phyloP scores from a whole-genome alignment of 2,113 vertebrate species.

The Phalacrocorax carbo region DNA sequence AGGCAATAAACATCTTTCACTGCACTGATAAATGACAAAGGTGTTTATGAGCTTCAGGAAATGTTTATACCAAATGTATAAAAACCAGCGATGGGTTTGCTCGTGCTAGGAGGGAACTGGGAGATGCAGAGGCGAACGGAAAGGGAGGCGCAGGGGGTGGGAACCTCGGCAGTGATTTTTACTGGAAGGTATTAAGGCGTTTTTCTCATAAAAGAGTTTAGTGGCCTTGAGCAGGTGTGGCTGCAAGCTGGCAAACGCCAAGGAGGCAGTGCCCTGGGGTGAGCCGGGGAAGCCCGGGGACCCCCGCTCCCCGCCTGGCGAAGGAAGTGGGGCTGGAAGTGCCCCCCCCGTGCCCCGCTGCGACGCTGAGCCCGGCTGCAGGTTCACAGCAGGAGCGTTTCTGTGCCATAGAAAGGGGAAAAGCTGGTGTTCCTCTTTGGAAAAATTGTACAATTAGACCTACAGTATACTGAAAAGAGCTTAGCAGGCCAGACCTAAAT shows the following conservation, averaged over 20 bases:
- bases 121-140: background rate
- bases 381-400: background rate
- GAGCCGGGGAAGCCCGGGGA: background rate
- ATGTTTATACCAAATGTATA: conserved; percentile 32
- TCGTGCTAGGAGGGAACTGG: background rate
- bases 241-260: background rate
- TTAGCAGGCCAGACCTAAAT: background rate
- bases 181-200: conserved; percentile 22
- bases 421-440: background rate
- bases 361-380: background rate
- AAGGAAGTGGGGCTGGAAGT: background rate
- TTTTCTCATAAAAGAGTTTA: conserved; percentile 51
- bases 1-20: conserved; percentile 66
- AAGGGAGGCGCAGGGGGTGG: background rate
- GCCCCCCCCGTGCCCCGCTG: background rate
- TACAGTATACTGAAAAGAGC: conserved; percentile 11
- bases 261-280: background rate
- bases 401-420: background rate
- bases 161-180: background rate
- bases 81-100: background rate
- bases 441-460: background rate
- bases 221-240: conserved; percentile 60
- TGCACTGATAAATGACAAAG: conserved; percentile 59
- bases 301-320: background rate
- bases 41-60: conserved; percentile 72